Evolutionary conservation across 2,797 vertebrate species (phyloP), one percentile per base, ranked within the genome.

Genomic region (Peromyscus nudipes): DNA sequence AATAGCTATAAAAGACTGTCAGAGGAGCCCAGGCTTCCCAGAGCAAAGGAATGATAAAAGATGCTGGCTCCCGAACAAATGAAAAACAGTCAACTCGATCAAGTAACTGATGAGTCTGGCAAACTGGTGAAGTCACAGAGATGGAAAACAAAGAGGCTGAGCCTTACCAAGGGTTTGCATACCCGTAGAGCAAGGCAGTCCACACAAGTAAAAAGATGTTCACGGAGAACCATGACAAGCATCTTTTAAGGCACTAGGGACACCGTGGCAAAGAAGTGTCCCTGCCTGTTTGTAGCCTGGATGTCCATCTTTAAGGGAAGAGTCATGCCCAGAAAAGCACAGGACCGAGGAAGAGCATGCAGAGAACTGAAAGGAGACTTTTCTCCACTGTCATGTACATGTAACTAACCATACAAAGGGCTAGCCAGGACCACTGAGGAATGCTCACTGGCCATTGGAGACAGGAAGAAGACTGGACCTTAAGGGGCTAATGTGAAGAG

Each of bases 21-120:
- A 82, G 55, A 55, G 65, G 71, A 94, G 31, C 65, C 27, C 89
- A 37, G 75, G 80, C 52, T 97, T 92, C 27, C 14, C 31, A 43
- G 96, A 89, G 57, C 93, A 52, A 73, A 17, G 21, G 0, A 25
- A 0, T 93, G 69, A 89, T 37, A 82, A 87, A 84, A 96, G 76
- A 81, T 83, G 69, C 95, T 88, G 10, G 94, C 11, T 34, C 77
- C 16, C 40, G 52, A 90, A 55, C 49, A 97, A 95, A 73, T 67
- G 31, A 92, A 96, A 85, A 94, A 87, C 8, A 11, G 92, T 55
- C n/a, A 37, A 27, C 34, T 55, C 2, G 1, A 71, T 92, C 73
- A 95, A 97, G 94, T 89, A 40, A 98, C 71, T 93, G 89, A 92
- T 55, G 71, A 91, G 52, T 89, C 87, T 73, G 95, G 46, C 82